Conservation (phyloP, 2,797 vertebrate genomes). For the Synaphobranchus kaupii region DNA sequence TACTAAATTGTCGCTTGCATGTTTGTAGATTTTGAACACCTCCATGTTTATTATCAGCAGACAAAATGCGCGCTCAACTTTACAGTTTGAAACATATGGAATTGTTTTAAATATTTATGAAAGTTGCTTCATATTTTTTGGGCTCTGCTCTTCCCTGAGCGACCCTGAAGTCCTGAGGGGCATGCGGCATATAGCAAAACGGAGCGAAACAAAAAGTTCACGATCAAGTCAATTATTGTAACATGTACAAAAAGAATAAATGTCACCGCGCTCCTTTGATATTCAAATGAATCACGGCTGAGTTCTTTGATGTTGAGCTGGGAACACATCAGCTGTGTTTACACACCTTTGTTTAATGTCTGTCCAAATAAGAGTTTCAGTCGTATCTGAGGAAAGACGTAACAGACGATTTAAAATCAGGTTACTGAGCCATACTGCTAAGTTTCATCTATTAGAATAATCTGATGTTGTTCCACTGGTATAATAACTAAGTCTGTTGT, state of each 20-base stretch:
- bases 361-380: slow-evolving; percentile 64
- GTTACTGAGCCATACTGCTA: slow-evolving; percentile 45
- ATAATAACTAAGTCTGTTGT: slow-evolving; percentile 21
- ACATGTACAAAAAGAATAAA: slow-evolving; percentile 49
- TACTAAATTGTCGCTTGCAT: not conserved
- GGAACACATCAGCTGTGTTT: slow-evolving; percentile 55
- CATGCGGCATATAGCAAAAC: slow-evolving; percentile 40
- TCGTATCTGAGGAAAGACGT: slow-evolving; percentile 40
- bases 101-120: slow-evolving; percentile 51
- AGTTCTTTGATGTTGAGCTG: slow-evolving; percentile 32
- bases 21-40: slow-evolving; percentile 15
- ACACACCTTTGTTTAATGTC: slow-evolving; percentile 66
- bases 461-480: slow-evolving; percentile 21
- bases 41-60: slow-evolving; percentile 18
- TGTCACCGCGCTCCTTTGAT: slow-evolving; percentile 65
- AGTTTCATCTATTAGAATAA: slow-evolving; percentile 23
- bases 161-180: slow-evolving; percentile 43
- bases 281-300: slow-evolving; percentile 55
- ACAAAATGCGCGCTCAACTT: slow-evolving; percentile 44
- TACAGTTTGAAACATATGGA: slow-evolving; percentile 50
- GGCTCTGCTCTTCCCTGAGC: slow-evolving; percentile 40
- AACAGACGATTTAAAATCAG: slow-evolving; percentile 35
- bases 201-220: slow-evolving; percentile 41
- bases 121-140: slow-evolving; percentile 41
- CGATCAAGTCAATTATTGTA: slow-evolving; percentile 57